Evolutionary conservation across 2,888 invertebrate species (phyloP), one percentile per base, ranked within the genome.

Genomic region (Aphodius sticticus): DNA sequence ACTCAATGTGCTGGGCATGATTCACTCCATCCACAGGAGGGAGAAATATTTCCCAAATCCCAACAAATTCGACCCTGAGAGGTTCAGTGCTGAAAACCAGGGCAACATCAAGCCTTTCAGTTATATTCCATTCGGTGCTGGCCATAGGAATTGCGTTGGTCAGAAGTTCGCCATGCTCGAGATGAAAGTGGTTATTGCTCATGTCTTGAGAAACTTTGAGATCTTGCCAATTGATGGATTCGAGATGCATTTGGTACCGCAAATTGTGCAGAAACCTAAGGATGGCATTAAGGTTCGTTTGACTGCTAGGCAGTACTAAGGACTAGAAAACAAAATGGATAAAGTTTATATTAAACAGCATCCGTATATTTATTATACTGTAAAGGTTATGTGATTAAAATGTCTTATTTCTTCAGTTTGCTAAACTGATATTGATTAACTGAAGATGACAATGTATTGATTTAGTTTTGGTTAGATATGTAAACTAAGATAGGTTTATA

Each of bases 101-200:
- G 81, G 78, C 69, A 83, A 81, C 5, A 81, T 86, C 76, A 84
- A 86, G 83, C 85, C 86, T 0, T 87, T 86, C 75, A 86, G 87
- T 2, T 88, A 86, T 38, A 69, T 87, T 53, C 88, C 88, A 14
- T 88, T 87, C 69, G 87, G 87, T 76, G 86, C 86, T 14, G 87
- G 88, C 12, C 85, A 86, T 1, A 84, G 88, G 83, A 87, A 86
- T 80, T 88, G 88, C 53, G 75, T 82, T n/a, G 82, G 89, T 77
- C 90, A 90, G 83, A 90, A 89, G 84, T 89, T 87, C 85, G 90
- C 87, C 71, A 88, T 91, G 86, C 85, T 92, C 84, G 91, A 92
- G 85, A 86, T 92, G 81, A 92, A 92, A 85, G 88, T 90, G 0
- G 86, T 88, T 0, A 79, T 92, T 5, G 90, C 91, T 0, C 90